Evolutionary conservation across 2,113 vertebrate genomes (phyloP), one percentile per base, ranked within the genome.

Genomic region (Grallaria varia): DNA sequence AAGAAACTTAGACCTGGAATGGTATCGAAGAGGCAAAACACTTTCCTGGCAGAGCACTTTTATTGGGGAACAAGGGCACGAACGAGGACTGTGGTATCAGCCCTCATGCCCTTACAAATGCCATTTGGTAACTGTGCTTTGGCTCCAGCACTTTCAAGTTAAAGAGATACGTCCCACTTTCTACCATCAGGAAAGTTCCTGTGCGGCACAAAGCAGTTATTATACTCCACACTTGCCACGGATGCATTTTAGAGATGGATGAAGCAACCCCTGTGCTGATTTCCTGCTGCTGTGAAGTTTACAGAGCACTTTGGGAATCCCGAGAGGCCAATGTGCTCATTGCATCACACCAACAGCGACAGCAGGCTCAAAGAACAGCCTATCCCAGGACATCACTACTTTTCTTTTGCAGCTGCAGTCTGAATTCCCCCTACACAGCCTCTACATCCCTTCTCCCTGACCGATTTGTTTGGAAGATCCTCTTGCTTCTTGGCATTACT

Each of bases 251-350:
- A 55, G 93, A 12, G 76, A 87, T 24, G 83, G 56, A 72, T 52
- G 79, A 62, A 68, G 62, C 55, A 74, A 81, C 31, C 79, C 53
- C 52, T 1, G 19, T 23, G 60, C 37, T 12, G 39, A 78, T 56
- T 49, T 52, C 89, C 90, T 47, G n/a, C 3, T 53, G 63, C 82
- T 67, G 42, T 63, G 64, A 90, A 78, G 93, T 73, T 60, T 39
- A 33, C 85, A 58, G 56, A 92, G 90, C 86, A 66, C 69, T 92
- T 50, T 64, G 69, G 87, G 86, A 79, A 84, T 87, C 90, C 64
- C 0, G 0, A 67, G 68, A 53, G 76, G 31, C 47, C 39, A 33
- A n/a, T 20, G 17, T 3, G 30, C 68, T 78, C 58, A 30, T 4
- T 58, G 73, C 72, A 78, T 30, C 9, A 59, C 72, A 81, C 6